Evolutionary conservation across 1,140 invertebrate genomes (phyloP), one percentile per base, ranked within the genome.

Genomic region (Eubasilissa regina): DNA sequence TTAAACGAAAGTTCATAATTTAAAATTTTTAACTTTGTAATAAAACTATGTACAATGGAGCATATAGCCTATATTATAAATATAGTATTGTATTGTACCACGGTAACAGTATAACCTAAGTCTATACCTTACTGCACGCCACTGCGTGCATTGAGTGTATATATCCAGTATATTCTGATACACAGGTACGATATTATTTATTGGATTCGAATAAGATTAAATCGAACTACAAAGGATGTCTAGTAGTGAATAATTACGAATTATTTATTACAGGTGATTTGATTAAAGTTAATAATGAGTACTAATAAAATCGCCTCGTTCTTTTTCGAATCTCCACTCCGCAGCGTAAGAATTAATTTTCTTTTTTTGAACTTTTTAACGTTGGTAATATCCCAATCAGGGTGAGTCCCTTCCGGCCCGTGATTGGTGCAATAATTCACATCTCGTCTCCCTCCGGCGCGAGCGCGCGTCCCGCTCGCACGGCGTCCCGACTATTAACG

Each of bases 351-450:
- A 73, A 73, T 73, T 73, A 73, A 73, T 73, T 73, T 55, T 73
- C n/a, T 68, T 73, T 73, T n/a, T 73, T 73, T 73, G 13, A 73
- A 56, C 70, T 73, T 73, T 73, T 73, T 73, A 73, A 68, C 48
- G 48, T 43, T 43, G 48, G 60, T 76, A 76, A 66, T 66, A 76
- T 64, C 75, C 75, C 75, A 76, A 76, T 76, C 58, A 76, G 76
- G 62, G 47, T 70, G 64, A 58, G 56, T 70, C 76, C 76, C 76
- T 77, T 77, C 76, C 76, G 76, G 76, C 53, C 76, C 43, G 64
- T 66, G 64, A 77, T 77, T 68, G 76, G 64, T 76, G 76, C 64
- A 70, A 77, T 77, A 77, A 77, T 58, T 77, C 60, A 76, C 47
- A 15, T 8, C 12, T 13, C 17, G 25, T 75, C 73, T 47, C 73